Base-by-base conservation (phyloP, 1,140 invertebrate species). In the Bombus pascuorum region DNA sequence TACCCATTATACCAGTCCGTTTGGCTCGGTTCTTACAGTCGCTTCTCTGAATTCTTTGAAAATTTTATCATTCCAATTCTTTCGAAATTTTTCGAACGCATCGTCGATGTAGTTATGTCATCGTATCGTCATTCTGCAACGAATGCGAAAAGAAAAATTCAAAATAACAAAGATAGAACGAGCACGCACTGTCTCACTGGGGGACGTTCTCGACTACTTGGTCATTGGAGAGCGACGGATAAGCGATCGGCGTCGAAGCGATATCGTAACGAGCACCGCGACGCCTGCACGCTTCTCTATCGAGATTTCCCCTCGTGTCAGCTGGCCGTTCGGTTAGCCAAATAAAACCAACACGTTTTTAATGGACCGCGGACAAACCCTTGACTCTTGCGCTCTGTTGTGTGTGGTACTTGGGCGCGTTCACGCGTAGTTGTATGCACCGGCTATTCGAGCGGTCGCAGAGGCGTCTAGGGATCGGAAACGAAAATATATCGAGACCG, bases 291-390 rank as follows among this genome's bases (percentile, higher is more conserved):
- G 66, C 25, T 85, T 87, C 71, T 77, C 66, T 85, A 83, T 90
- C 86, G 74, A 85, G 85, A 75, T 71, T 39, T 78, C 59, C 86
- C 62, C 37, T 68, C 66, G 80, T 86, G 86, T 85, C 89, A 87
- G 85, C 71, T 90, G 82, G 70, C n/a, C 81, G 77, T 62, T 78
- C 65, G 89, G 57, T 66, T 80, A 86, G 72, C 76, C 87, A 91
- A 91, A 91, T 92, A 91, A 91, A 92, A 91, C 86, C 88, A 76
- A 87, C 90, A 78, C 85, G 91, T 92, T 92, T 92, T 92, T 92
- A 92, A 92, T 92, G 91, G 86, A 90, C 87, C 91, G 91, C 88
- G 91, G 87, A 92, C 89, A 91, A 92, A 91, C 85, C 85, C 87
- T 86, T 86, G 83, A 88, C 90, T 88, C 86, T 72, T 57, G 80